Percentiles rank a stretch among this genome's conserved stretches.
Evolutionary conservation across 92 coral and sea anemone genomes (phyloP).

Genomic region (Phymanthus crucifer): DNA sequence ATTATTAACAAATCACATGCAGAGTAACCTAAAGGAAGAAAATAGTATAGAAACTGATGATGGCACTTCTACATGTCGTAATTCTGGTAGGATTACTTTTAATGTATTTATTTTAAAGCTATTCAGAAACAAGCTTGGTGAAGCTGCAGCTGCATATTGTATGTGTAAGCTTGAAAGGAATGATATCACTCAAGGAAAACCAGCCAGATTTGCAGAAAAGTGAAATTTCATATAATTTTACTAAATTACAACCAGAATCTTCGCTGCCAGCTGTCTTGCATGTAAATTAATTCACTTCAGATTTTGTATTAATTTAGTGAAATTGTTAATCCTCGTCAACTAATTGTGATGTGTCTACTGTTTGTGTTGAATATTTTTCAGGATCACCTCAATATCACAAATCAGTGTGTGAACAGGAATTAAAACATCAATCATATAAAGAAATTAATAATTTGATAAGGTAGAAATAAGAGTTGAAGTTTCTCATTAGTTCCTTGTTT

Average conservation of each 20-base stretch:
- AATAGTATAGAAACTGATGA: conserved; percentile 33
- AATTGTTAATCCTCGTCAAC: too few relatives aligned
- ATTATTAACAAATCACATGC: conserved; percentile 63
- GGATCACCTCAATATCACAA: conserved; percentile 65
- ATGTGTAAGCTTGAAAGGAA: too few relatives aligned
- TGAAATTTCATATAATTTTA: too few relatives aligned
- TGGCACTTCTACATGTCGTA: conserved; percentile 29
- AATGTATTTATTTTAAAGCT: background rate
- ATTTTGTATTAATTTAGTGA: too few relatives aligned
- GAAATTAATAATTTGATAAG: conserved; percentile 74
- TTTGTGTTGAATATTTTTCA: background rate
- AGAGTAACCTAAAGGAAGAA: background rate
- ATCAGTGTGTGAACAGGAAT: conserved; percentile 66
- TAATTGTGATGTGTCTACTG: background rate
- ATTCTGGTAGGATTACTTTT: conserved; percentile 42
- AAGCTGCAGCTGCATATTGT: too few relatives aligned
- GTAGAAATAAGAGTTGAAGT: conserved; percentile 27
- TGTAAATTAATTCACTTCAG: too few relatives aligned
- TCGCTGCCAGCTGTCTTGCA: too few relatives aligned
- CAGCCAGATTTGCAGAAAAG: too few relatives aligned
- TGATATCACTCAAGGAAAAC: too few relatives aligned
- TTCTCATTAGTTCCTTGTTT: background rate
- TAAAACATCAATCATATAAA: conserved; percentile 58
- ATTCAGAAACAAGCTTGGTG: too few relatives aligned
- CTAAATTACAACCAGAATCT: too few relatives aligned